A percentile compares a stretch with the other conserved stretches of the same genome.
phyloP scores from a whole-genome alignment of 2,888 invertebrate species.

The Phlogophora meticulosa region DNA sequence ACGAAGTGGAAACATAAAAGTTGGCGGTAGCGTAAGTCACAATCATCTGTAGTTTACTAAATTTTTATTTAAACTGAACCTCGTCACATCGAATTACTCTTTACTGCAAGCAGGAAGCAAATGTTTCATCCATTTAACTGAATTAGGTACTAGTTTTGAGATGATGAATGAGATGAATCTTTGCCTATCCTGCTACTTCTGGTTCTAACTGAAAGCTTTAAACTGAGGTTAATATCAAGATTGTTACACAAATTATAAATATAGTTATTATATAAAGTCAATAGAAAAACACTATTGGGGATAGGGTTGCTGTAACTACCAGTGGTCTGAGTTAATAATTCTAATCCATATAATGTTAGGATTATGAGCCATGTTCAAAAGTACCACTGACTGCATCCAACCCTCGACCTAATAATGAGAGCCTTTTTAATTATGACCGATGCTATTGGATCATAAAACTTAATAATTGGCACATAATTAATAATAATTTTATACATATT shows the following conservation, averaged over 20 bases:
- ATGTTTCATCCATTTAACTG: constrained; percentile 35
- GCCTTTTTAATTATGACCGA: not conserved
- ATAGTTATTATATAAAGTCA: constrained; percentile 1
- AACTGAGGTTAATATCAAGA: constrained; percentile 18
- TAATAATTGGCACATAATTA: constrained; percentile 4
- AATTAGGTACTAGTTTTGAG: constrained; percentile 40
- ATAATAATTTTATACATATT: constrained; percentile 23
- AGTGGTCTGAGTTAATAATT: constrained; percentile 13
- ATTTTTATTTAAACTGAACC: constrained; percentile 71
- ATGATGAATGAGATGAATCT: constrained; percentile 37
- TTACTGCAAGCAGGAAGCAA: constrained; percentile 32
- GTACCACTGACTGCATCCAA: not conserved
- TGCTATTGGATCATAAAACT: not conserved
- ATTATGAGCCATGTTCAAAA: not conserved
- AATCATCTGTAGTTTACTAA: constrained; percentile 90
- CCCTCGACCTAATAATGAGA: not conserved
- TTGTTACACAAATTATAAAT: not conserved
- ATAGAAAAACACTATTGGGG: not conserved
- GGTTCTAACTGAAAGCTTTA: constrained; percentile 27
- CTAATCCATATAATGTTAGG: no score
- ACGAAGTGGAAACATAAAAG: constrained; percentile 73
- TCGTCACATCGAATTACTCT: constrained; percentile 15
- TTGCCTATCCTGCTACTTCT: constrained; percentile 29
- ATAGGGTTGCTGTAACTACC: not conserved
- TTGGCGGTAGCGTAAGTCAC: constrained; percentile 87